Base-by-base conservation (phyloP, 2,888 invertebrate species). In the Eupithecia inturbata region DNA sequence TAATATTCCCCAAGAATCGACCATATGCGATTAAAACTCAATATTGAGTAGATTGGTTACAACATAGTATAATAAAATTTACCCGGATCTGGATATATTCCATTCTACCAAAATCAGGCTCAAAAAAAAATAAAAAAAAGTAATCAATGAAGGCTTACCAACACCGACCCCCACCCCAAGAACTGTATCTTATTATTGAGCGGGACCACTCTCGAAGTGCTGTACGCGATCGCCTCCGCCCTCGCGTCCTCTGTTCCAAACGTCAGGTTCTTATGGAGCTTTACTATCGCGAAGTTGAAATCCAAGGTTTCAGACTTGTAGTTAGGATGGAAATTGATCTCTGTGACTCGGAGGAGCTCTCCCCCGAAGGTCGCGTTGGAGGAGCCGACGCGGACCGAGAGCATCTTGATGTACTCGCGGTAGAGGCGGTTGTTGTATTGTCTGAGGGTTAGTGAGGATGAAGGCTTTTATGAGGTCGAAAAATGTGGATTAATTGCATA, bases 341-440 rank as follows among this genome's bases (percentile, higher is more conserved):
- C 92, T 0, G 88, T 76, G 12, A 93, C 91, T 0, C 85, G 81
- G 6, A 89, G 79, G 0, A 90, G 28, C 10, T 90, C 88, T 0
- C 94, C 94, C 0, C 94, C 94, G 0, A 84, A 75, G 0, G 92
- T 91, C 2, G 93, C 92, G 83, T 94, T 94, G 19, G 85, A 81
- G 5, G 93, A 92, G 0, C 93, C 94, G 0, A 93, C 88, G 26
- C 94, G 84, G 2, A 94, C 87, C 1, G 89, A 84, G 14, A 94
- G 82, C 92, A 94, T 92, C 76, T 91, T 92, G 1, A 92, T 90
- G 81, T 93, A 93, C 80, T 94, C 94, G 0, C 92, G 87, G 85
- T 91, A 93, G 85, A 93, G 93, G 5, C 94, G 87, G 78, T 94
- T 94, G 83, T 93, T 93, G 84, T 92, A 94, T 78, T 93, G 94